Percentiles rank a stretch among this genome's conserved stretches.
These are phyloP conservation scores for Drosophila punjabiensis DNA, from an alignment of 1,140 invertebrate species.

Conservation along the genomic window DNA sequence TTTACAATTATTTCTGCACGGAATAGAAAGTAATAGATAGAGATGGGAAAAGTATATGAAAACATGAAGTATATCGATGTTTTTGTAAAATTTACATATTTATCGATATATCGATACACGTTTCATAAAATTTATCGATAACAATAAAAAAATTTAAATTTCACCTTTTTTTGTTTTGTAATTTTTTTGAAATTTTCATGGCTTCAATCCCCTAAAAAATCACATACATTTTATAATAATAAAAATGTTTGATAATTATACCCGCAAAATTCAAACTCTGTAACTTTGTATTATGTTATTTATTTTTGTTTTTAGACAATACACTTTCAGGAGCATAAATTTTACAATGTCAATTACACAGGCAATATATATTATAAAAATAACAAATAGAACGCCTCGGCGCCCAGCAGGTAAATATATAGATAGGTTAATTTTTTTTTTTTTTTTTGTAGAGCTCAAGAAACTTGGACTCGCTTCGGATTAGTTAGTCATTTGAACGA, in stretches of 20 bases:
- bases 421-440: conserved; percentile 25
- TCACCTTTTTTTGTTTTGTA: no score
- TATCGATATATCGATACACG: no score
- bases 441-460: conserved; percentile 27
- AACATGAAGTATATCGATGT: neutral
- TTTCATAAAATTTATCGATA: no score
- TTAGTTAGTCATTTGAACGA: conserved; percentile 33
- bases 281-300: conserved; percentile 18
- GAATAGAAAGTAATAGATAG: conserved; percentile 70
- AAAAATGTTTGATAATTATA: no score
- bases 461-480: conserved; percentile 2
- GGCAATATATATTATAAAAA: conserved; percentile 67
- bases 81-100: neutral
- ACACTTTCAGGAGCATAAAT: conserved; percentile 60
- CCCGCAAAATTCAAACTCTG: neutral
- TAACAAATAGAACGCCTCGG: conserved; percentile 55
- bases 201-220: no score
- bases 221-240: no score
- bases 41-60: conserved; percentile 23
- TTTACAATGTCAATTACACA: conserved; percentile 76
- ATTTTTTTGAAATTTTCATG: no score
- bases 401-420: conserved; percentile 53
- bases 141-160: no score
- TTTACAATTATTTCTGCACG: conserved; percentile 62
- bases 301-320: conserved; percentile 54